Percentiles rank a stretch among this genome's conserved stretches.
phyloP scores from a whole-genome alignment of 2,888 invertebrate species.

The Trimorus sp. region DNA sequence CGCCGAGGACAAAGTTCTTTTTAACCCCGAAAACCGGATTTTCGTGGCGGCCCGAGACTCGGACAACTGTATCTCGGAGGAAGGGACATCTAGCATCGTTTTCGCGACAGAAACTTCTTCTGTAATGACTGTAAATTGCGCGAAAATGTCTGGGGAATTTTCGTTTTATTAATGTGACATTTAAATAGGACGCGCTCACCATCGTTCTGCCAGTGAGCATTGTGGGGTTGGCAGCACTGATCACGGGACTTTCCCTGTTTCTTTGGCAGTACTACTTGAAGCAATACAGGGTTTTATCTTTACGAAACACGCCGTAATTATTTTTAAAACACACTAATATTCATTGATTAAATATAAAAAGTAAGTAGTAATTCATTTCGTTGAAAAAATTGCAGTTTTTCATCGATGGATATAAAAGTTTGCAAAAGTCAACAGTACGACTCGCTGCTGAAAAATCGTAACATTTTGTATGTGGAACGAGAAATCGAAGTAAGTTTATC shows the following conservation, averaged over 20 bases:
- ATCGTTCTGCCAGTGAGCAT: neutral
- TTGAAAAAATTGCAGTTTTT: conserved; percentile 22
- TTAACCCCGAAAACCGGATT: conserved; percentile 69
- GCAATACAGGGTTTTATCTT: conserved; percentile 3
- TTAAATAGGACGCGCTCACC: no score
- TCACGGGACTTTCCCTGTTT: conserved; percentile 20
- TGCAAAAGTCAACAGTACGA: conserved; percentile 55
- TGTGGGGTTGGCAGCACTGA: conserved; percentile 12
- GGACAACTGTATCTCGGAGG: conserved; percentile 71
- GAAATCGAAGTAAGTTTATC: conserved; percentile 71
- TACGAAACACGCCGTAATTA: conserved; percentile 34
- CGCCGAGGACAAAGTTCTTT: conserved; percentile 22
- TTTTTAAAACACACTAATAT: no score
- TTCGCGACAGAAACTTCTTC: conserved; percentile 18
- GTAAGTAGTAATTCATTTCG: neutral
- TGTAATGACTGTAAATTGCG: neutral
- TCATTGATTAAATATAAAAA: conserved; percentile 10
- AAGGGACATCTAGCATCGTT: conserved; percentile 65
- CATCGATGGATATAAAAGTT: conserved; percentile 30
- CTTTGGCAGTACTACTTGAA: conserved; percentile 27
- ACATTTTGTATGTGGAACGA: conserved; percentile 73
- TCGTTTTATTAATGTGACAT: no score
- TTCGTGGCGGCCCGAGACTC: conserved; percentile 71
- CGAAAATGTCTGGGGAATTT: no score
- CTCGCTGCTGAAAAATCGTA: conserved; percentile 70